Base-by-base conservation (phyloP, 2,113 vertebrate genomes). In the Pteropus alecto region DNA sequence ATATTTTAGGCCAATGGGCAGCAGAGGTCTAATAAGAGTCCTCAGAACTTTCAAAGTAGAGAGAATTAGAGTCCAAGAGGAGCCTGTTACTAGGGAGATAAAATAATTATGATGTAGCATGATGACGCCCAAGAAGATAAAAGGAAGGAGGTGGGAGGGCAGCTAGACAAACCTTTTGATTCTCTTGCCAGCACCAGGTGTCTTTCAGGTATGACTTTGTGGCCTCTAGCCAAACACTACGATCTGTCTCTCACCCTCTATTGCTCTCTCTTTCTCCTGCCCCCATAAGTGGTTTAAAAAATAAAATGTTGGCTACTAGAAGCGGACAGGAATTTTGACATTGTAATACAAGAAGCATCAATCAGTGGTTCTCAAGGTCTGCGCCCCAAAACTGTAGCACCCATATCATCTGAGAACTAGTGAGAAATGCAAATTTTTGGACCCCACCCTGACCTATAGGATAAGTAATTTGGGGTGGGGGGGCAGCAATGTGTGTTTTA, bases 271-370 rank as follows among this genome's bases (percentile, higher is more conserved):
- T 21, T 46, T 19, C 1, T 2, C 11, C 48, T 7, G 15, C 7
- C 71, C 30, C 30, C 46, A 77, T n/a, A 54, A 51, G 28, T 15
- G 58, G 18, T 85, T 96, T 71, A 41, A 88, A 96, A 92, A 92
- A 41, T 41, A 91, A 97, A 95, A 71, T 43, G 30, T 43, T 79
- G 43, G n/a, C 33, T 78, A 13, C 7, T 54, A 1, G 58, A 70
- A 3, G 14, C 7, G 26, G 30, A 51, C 3, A 58, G 46, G 16
- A 79, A 63, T 86, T 70, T 35, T 82, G 38, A 83, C 22, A 60
- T 1, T 38, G 10, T 16, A 51, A 71, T 56, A 87, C 1, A 22
- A 73, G 6, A 83, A 90, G 28, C 33, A 54, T 85, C 89, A 94
- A 89, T 56, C 2, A 56, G 5, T 41, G n/a, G 21, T 79, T 83